A percentile compares a stretch with the other conserved stretches of the same genome.
Conservation (phyloP, 2,113 vertebrate species). For the Erythrocebus patas region DNA sequence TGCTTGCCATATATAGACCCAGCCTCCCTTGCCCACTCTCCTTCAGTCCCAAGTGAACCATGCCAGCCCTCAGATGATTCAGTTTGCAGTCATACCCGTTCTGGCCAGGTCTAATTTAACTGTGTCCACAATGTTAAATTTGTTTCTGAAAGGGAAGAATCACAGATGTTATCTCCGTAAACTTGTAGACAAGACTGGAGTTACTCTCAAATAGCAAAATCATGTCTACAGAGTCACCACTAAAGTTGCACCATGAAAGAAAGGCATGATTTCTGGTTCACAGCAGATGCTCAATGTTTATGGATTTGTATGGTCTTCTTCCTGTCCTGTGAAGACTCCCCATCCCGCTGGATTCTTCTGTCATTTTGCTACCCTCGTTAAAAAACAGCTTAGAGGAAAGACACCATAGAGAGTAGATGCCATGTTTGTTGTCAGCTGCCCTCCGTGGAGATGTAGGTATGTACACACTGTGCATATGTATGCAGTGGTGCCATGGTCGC, state of each 20-base stretch:
- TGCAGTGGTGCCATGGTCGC: neutral
- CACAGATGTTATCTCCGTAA: neutral
- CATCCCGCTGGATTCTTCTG: neutral
- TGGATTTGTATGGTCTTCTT: neutral
- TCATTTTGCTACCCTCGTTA: constrained; percentile 4
- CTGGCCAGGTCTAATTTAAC: neutral
- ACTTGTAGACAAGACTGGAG: neutral
- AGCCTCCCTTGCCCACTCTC: neutral
- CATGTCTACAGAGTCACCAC: neutral
- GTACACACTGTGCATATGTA: neutral
- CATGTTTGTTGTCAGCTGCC: neutral
- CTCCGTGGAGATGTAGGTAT: neutral
- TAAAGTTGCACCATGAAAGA: neutral
- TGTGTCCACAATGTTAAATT: neutral
- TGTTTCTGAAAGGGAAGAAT: neutral
- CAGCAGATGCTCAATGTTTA: neutral
- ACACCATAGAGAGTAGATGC: neutral
- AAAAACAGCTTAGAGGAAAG: constrained; percentile 38
- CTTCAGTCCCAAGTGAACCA: neutral
- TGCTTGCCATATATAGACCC: neutral
- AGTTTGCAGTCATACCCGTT: neutral
- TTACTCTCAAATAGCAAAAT: neutral
- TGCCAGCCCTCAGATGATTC: neutral
- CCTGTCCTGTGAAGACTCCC: neutral
- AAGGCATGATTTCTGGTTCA: neutral